These are phyloP conservation scores for Himalopsyche anomala DNA, from an alignment of 2,888 invertebrate genomes.

Conservation along the genomic window DNA sequence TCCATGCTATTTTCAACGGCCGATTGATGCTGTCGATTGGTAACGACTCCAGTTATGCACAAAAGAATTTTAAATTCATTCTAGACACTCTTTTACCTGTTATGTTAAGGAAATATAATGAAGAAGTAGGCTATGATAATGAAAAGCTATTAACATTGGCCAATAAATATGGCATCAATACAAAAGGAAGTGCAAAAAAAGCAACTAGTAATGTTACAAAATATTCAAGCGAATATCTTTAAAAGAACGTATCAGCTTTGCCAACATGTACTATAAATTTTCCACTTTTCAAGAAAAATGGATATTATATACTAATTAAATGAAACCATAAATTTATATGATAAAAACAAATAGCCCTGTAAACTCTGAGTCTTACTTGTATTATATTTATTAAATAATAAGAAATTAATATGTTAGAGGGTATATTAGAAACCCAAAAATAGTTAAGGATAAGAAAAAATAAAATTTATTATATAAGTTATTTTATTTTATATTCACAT, in stretches of 20 bases:
- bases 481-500: too few species aligned
- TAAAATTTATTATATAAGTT: too few species aligned
- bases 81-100: slow-evolving; percentile 81
- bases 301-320: too few species aligned
- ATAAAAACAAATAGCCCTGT: too few species aligned
- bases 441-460: too few species aligned
- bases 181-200: slow-evolving; percentile 77
- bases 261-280: too few species aligned
- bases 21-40: slow-evolving; percentile 80
- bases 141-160: slow-evolving; percentile 75
- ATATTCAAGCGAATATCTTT: slow-evolving; percentile 83
- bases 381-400: too few species aligned
- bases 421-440: too few species aligned
- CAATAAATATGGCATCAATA: slow-evolving; percentile 76
- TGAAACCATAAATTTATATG: too few species aligned
- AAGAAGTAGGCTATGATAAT: slow-evolving; percentile 79
- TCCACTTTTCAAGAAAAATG: too few species aligned
- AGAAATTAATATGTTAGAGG: too few species aligned
- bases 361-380: too few species aligned
- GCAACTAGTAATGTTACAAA: slow-evolving; percentile 79
- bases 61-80: slow-evolving; percentile 84
- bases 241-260: neutral
- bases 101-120: slow-evolving; percentile 79
- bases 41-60: slow-evolving; percentile 74
- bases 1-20: slow-evolving; percentile 84